A percentile compares a stretch with the other conserved stretches of the same genome.
phyloP scores from a whole-genome alignment of 2,113 vertebrate species.

The Rhegmatorhina hoffmannsi region DNA sequence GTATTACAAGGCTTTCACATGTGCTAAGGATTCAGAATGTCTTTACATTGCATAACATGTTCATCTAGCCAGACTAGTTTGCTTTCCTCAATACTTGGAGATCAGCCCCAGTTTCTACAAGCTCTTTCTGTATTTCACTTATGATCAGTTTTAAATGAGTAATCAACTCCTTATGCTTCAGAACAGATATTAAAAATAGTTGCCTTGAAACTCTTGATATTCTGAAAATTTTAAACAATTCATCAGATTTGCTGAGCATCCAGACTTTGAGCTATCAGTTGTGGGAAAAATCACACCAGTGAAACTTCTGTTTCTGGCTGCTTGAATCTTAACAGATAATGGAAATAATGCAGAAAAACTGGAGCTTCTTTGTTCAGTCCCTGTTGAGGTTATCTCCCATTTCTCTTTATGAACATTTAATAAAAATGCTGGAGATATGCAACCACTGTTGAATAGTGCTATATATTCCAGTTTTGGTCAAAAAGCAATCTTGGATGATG shows the following conservation, averaged over 20 bases:
- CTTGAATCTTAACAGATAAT: background rate
- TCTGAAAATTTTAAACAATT: background rate
- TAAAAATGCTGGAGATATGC: background rate
- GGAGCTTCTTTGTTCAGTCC: background rate
- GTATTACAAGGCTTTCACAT: background rate
- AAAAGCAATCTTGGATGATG: background rate
- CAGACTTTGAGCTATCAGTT: background rate
- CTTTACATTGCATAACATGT: background rate
- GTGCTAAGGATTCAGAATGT: background rate
- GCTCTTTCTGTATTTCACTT: background rate
- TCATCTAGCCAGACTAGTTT: background rate
- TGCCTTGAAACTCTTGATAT: background rate
- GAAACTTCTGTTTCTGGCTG: background rate
- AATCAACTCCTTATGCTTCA: background rate
- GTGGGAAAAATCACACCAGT: background rate
- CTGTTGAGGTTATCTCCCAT: background rate
- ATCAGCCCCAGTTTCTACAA: background rate
- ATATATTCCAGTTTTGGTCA: background rate
- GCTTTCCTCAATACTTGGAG: background rate
- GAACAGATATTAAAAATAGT: background rate
- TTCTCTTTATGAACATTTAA: background rate
- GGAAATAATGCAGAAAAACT: background rate
- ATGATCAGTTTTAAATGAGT: background rate
- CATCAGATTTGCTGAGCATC: background rate
- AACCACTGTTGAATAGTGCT: background rate